Base-by-base conservation (phyloP, 1,140 invertebrate genomes). In the Rhagoletis pomonella region DNA sequence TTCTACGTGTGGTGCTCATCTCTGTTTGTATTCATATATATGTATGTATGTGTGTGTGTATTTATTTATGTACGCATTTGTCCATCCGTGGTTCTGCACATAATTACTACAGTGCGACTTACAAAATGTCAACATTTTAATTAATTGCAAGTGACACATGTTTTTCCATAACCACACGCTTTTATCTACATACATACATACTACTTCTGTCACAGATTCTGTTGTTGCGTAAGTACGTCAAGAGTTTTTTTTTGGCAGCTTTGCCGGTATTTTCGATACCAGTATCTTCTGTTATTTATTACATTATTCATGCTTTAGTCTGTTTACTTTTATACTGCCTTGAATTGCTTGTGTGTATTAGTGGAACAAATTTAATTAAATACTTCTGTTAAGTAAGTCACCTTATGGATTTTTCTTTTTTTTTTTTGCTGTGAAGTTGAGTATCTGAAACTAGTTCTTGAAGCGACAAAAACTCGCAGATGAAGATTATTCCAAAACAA, bases 81-180 rank as follows among this genome's bases (percentile, higher is more conserved):
- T 73, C 65, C 42, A 67, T 67, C 19, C 65, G 65, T 29, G 9
- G 65, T 29, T 14, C 67, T 73, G 42, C 17, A 81, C 47, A 55
- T 81, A 81, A 55, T 81, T 50, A 81, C 14, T 58, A 42, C 73
- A 81, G 73, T 47, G 73, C 47, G 64, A 19, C 47, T 81, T 81
- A 81, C 73, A 81, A 81, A 55, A 81, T 55, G 73, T 81, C 73
- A 81, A 50, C 44, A 81, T 55, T 81, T 55, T 55, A 81, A 81
- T 81, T 81, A 81, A 81, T 81, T 81, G 47, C 73, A 55, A 81
- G 73, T 50, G 73, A 55, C 73, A 55, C 47, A 81, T 81, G 73
- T 29, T 55, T 77, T 81, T 81, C 42, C 17, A 55, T 14, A 29
- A 81, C n/a, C n/a, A 47, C 29, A 9, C 55, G 50, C 55, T n/a